Evolutionary conservation across 2,797 vertebrate genomes (phyloP).

Genomic region (Hemitrygon akajei): DNA sequence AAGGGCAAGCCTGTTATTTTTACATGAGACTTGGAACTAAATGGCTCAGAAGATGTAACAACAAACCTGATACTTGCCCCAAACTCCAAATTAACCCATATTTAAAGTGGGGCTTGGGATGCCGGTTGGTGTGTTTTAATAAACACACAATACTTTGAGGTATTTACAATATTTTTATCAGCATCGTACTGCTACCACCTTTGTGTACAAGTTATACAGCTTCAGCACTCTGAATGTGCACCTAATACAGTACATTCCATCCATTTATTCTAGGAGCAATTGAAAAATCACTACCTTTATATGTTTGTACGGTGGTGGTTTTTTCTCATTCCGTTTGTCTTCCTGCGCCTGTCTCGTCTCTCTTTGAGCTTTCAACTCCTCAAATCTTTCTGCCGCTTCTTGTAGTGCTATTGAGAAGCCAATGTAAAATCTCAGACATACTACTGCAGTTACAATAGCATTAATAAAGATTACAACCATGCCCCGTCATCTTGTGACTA

Average conservation of each 20-base stretch:
- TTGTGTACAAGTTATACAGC: neutral
- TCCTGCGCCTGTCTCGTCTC: slow-evolving; percentile 91
- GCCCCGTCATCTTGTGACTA: neutral
- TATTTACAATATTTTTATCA: too few relatives aligned
- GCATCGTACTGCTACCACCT: neutral
- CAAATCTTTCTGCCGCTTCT: slow-evolving; percentile 86
- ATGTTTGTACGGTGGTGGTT: slow-evolving; percentile 92
- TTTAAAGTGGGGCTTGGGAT: neutral
- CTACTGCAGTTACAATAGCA: neutral
- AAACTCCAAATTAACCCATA: neutral
- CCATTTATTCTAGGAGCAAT: neutral
- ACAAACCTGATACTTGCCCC: neutral
- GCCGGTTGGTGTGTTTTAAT: neutral
- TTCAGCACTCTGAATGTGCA: neutral
- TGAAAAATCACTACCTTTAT: slow-evolving; percentile 73
- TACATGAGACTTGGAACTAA: neutral
- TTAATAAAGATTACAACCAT: neutral
- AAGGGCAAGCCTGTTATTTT: neutral
- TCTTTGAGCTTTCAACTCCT: slow-evolving; percentile 88
- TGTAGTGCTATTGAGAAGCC: slow-evolving; percentile 71
- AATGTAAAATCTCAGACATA: neutral
- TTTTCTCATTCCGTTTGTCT: slow-evolving; percentile 88
- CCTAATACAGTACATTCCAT: neutral
- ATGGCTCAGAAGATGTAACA: neutral
- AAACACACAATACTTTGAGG: neutral